A percentile compares a stretch with the other conserved stretches of the same genome.
phyloP scores from a whole-genome alignment of 2,888 invertebrate species.

The Thymelicus lineola region DNA sequence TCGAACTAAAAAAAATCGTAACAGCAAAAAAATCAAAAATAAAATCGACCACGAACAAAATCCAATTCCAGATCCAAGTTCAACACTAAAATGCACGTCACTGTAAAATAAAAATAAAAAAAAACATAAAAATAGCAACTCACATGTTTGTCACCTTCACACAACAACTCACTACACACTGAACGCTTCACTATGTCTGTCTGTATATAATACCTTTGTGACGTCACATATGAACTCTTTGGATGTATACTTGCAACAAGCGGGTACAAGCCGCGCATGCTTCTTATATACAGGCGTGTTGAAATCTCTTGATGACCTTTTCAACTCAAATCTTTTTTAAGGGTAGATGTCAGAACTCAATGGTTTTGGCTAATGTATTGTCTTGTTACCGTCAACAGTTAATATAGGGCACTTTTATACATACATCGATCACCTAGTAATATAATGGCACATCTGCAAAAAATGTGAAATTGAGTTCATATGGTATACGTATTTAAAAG shows the following conservation, averaged over 20 bases:
- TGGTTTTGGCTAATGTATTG: too few relatives aligned
- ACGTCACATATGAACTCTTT: conserved; percentile 19
- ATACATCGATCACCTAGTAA: too few relatives aligned
- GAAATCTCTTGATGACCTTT: conserved; percentile 20
- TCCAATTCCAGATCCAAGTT: neutral
- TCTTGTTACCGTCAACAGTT: too few relatives aligned
- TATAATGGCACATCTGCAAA: too few relatives aligned
- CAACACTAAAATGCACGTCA: neutral
- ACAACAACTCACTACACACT: conserved; percentile 20
- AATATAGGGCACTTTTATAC: too few relatives aligned
- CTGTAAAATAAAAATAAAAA: neutral
- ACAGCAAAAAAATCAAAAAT: too few relatives aligned
- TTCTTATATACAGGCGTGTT: conserved; percentile 20
- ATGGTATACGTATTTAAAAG: too few relatives aligned
- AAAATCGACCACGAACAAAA: conserved; percentile 1
- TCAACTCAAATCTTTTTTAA: conserved; percentile 17
- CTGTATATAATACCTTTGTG: conserved; percentile 24
- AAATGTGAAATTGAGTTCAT: too few relatives aligned
- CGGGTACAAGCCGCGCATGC: neutral
- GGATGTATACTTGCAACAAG: conserved; percentile 15
- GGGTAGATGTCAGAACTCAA: conserved; percentile 13
- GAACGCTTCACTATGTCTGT: conserved; percentile 16
- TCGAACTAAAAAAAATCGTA: too few relatives aligned
- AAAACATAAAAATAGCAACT: conserved; percentile 14
- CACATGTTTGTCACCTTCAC: conserved; percentile 20